phyloP scores from a whole-genome alignment of 64 coral and sea anemone genomes.

The Dendronephthya gigantea region DNA sequence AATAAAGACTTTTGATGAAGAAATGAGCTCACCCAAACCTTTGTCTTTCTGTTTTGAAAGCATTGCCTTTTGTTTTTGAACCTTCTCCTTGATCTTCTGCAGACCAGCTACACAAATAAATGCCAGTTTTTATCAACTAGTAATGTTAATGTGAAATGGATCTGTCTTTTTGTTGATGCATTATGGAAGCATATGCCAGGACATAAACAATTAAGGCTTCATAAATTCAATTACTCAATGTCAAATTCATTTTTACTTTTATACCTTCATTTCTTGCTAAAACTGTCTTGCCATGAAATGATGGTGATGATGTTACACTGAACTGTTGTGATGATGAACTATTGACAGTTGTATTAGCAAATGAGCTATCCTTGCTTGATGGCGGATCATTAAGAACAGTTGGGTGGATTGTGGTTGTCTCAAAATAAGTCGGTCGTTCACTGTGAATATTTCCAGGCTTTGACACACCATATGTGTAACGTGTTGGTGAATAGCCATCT shows the following conservation, averaged over 20 bases:
- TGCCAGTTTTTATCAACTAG: neutral
- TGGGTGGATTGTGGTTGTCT: neutral
- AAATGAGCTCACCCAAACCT: no score
- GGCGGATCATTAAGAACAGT: neutral
- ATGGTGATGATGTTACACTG: neutral
- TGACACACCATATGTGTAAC: neutral
- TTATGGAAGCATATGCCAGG: neutral
- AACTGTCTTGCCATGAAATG: neutral
- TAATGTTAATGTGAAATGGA: neutral
- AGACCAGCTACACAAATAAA: neutral
- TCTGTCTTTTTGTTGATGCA: no score
- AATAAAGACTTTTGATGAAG: no score
- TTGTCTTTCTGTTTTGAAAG: slow-evolving; percentile 3
- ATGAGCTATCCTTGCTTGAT: neutral
- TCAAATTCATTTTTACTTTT: neutral
- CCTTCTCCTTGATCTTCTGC: slow-evolving; percentile 1
- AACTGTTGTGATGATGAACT: neutral
- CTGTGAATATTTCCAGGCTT: neutral
- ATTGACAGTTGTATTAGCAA: neutral
- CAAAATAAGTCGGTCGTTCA: neutral
- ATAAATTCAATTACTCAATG: neutral
- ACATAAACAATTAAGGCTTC: neutral
- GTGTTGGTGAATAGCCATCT: neutral
- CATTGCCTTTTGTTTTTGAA: slow-evolving; percentile 11
- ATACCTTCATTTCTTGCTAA: slow-evolving; percentile 17